These are phyloP conservation scores for Leptosomus discolor DNA, from an alignment of 2,113 vertebrate species.

Conservation along the genomic window DNA sequence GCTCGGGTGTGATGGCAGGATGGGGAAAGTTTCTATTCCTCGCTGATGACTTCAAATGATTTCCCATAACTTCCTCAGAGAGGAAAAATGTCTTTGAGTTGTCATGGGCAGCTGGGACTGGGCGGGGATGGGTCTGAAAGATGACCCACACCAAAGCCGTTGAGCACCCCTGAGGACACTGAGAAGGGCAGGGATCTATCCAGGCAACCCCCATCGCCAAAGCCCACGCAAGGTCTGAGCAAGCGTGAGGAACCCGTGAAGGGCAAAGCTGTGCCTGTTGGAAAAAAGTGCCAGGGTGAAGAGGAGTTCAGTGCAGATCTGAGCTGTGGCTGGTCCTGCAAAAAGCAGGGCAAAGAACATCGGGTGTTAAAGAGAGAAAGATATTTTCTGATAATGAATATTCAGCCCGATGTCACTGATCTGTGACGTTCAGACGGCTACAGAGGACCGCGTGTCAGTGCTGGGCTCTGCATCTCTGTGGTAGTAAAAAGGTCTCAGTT, in stretches of 20 bases:
- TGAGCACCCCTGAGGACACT: neutral
- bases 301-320: neutral
- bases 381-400: neutral
- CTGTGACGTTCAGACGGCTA: neutral
- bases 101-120: neutral
- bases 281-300: neutral
- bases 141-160: neutral
- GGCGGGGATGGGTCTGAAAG: neutral
- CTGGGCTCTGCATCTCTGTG: neutral
- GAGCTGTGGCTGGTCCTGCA: neutral
- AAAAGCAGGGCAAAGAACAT: neutral
- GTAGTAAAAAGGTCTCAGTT: neutral
- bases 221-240: neutral
- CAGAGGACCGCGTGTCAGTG: accelerated
- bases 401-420: neutral
- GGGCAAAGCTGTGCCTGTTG: neutral
- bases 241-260: too few species aligned
- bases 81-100: neutral
- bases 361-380: neutral
- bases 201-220: neutral
- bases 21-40: neutral
- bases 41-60: neutral
- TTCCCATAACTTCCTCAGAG: neutral
- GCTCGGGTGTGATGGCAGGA: neutral
- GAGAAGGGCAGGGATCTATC: neutral